phyloP scores from a whole-genome alignment of 2,888 invertebrate species.

The Eledona agricola region DNA sequence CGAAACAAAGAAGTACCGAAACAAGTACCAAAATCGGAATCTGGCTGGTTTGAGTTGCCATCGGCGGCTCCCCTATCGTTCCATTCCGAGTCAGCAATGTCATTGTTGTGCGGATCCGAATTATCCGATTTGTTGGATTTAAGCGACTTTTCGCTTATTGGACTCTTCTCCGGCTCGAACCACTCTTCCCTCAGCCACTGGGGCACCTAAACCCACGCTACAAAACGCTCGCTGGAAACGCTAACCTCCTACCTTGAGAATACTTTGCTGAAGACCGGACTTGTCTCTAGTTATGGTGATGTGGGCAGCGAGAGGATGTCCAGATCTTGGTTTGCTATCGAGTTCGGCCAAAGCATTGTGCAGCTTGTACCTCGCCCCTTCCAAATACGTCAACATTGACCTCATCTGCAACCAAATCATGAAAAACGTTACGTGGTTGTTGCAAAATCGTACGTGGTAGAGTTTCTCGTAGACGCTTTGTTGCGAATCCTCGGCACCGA shows the following conservation, averaged over 20 bases:
- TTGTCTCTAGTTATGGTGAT: constrained; percentile 90
- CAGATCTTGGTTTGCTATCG: constrained; percentile 78
- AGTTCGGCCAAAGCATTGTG: constrained; percentile 83
- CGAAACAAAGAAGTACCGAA: constrained; percentile 5
- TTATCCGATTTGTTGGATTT: constrained; percentile 62
- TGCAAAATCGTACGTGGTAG: constrained; percentile 76
- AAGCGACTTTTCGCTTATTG: constrained; percentile 57
- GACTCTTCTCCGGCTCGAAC: constrained; percentile 61
- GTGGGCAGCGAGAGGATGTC: constrained; percentile 85
- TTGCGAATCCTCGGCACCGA: constrained; percentile 87
- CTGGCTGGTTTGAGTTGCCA: constrained; percentile 86
- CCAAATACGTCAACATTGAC: constrained; percentile 90
- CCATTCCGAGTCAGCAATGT: constrained; percentile 70
- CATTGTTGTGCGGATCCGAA: constrained; percentile 64
- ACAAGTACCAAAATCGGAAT: constrained; percentile 78
- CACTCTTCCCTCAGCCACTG: constrained; percentile 78
- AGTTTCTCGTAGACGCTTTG: constrained; percentile 91
- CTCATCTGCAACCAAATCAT: constrained; percentile 74
- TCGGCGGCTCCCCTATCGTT: constrained; percentile 80
- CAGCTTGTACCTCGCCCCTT: constrained; percentile 89
- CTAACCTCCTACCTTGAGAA: constrained; percentile 71
- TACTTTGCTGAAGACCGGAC: constrained; percentile 86
- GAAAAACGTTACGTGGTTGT: not conserved
- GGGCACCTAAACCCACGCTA: constrained; percentile 68
- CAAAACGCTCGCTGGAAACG: not conserved